A percentile compares a stretch with the other conserved stretches of the same genome.
Evolutionary conservation across 2,797 vertebrate genomes (phyloP).

Genomic region (Bothrops alternatus): DNA sequence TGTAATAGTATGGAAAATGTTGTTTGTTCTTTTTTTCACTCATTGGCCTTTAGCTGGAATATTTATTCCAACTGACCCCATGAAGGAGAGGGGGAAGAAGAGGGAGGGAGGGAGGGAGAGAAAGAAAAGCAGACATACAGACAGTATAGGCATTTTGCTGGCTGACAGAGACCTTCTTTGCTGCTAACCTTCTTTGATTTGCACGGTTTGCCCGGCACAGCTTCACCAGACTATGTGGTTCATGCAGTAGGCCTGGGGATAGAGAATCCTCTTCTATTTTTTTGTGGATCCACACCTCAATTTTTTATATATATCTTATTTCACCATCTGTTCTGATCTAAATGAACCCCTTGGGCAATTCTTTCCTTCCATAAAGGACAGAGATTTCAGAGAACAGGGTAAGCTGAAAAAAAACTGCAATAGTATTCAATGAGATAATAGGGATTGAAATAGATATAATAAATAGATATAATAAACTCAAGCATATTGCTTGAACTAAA

Average conservation of each 20-base stretch:
- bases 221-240: neutral
- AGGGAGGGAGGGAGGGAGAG: neutral
- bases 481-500: neutral
- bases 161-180: neutral
- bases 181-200: neutral
- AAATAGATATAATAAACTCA: neutral
- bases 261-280: conserved; percentile 1
- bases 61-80: neutral
- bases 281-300: neutral
- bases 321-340: neutral
- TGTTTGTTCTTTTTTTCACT: neutral
- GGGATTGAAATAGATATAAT: neutral
- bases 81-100: neutral
- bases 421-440: neutral
- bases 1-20: neutral
- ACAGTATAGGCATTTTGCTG: neutral
- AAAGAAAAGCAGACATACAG: neutral
- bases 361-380: neutral
- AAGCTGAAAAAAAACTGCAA: conserved; percentile 5
- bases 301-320: conserved; percentile 5
- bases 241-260: neutral
- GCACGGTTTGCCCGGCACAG: neutral
- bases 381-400: neutral
- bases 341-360: neutral
- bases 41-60: neutral